Evolutionary conservation across 92 coral and sea anemone species (phyloP), one percentile per base, ranked within the genome.

Genomic region (Porites lobata): DNA sequence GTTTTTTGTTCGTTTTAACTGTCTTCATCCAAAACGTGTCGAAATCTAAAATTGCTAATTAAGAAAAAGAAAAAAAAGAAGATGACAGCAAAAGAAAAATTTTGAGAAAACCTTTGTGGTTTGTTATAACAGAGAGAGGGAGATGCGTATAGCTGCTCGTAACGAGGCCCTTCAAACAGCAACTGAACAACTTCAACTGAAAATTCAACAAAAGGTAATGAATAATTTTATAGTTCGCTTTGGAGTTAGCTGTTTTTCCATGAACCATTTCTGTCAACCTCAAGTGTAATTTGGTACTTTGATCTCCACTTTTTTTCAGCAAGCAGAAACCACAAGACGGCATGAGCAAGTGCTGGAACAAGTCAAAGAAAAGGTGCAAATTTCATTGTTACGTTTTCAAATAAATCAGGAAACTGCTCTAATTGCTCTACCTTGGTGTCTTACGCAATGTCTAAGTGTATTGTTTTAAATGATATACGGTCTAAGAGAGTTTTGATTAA

Each of bases 81-180:
- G 18, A 22, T 12, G 3, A 52, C 2, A 29, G 3, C 15, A 6
- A 6, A 15, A 14, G 2, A 10, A 29, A 10, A 8, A 13, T 32
- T 47, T 11, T 79, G 6, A 9, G 12, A 1, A n/a, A 47, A 8
- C 24, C 11, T 50, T 72, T 56, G 54, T 18, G 57, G 65, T 76
- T 22, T 84, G 63, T 77, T 56, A 50, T 2, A 7, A 7, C 72
- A 98, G 99, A 81, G 96, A 94, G 76, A 91, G 98, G 59, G 99
- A 98, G 76, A 93, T 94, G 96, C 93, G 99, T 54, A 92, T 98
- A 56, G 99, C 99, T 0, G 99, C 99, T 6, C 94, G 97, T 51
- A 98, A 98, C 32, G 99, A 94, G 78, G 99, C 99, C 11, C 78
- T 98, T 32, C 98, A 95, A 70, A 98, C 95, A 4, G 98, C 99